These are phyloP conservation scores for Dicrostonyx torquatus DNA, from an alignment of 2,797 vertebrate genomes.

Conservation along the genomic window DNA sequence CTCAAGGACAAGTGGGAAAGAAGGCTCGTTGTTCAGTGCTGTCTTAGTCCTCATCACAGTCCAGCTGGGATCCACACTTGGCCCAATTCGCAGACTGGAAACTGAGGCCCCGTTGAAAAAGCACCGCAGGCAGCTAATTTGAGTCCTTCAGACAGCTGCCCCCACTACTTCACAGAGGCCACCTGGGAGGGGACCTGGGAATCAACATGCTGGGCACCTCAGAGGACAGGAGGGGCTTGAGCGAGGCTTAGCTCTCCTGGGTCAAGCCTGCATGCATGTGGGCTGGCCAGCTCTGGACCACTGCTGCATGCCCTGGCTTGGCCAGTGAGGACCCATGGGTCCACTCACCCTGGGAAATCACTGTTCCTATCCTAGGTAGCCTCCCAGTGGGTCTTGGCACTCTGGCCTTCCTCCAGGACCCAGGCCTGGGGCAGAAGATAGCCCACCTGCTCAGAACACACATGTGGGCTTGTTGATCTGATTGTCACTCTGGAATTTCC, in stretches of 20 bases:
- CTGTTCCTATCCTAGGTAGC: background rate
- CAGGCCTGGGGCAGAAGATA: background rate
- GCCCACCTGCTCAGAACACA: background rate
- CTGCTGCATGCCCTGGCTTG: too few relatives aligned
- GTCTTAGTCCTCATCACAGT: background rate
- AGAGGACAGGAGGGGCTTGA: too few relatives aligned
- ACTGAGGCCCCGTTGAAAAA: background rate
- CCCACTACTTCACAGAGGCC: background rate
- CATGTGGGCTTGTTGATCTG: accelerated
- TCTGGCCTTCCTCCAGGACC: background rate
- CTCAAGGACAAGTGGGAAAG: background rate
- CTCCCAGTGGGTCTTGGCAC: background rate
- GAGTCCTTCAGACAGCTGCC: background rate
- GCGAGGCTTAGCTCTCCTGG: background rate
- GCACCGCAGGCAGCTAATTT: background rate
- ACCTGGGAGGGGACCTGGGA: background rate
- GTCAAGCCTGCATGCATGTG: background rate
- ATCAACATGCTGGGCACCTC: background rate
- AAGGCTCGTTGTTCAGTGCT: background rate
- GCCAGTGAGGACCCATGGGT: background rate
- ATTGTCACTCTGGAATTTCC: background rate
- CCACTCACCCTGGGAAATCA: conserved; percentile 43
- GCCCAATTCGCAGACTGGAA: background rate
- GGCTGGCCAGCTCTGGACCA: background rate
- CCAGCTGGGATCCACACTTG: background rate